Percentiles rank a stretch among this genome's conserved stretches.
These are phyloP conservation scores for Zoroaster sp. DNA, from an alignment of 53 echinoderm and acorn worm genomes.

Conservation along the genomic window DNA sequence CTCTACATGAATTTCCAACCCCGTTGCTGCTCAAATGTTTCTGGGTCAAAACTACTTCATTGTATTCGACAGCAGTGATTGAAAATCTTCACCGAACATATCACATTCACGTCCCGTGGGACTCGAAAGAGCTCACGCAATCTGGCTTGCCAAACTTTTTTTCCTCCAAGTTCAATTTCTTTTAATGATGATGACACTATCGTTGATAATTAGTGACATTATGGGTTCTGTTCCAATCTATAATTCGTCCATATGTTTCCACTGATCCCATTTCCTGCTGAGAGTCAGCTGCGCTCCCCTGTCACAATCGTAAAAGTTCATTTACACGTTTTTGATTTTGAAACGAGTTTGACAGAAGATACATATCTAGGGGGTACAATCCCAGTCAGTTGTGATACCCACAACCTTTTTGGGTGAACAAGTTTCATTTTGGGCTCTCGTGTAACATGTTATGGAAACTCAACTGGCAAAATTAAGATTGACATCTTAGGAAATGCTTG, in stretches of 20 bases:
- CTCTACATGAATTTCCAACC: too few relatives aligned
- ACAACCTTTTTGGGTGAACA: background rate
- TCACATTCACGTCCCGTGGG: background rate
- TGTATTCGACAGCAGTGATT: conserved; percentile 27
- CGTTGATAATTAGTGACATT: conserved; percentile 11
- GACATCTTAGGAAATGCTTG: conserved; percentile 17
- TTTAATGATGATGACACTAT: conserved; percentile 54
- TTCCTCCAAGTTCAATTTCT: background rate
- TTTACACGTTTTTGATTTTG: background rate
- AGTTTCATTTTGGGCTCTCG: background rate
- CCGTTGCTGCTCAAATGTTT: background rate
- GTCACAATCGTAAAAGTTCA: background rate
- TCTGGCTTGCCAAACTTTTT: conserved; percentile 8
- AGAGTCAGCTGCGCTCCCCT: background rate
- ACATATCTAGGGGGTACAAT: background rate
- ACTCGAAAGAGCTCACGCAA: conserved; percentile 1
- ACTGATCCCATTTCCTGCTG: conserved; percentile 41
- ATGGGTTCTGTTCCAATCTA: conserved; percentile 13
- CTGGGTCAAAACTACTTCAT: background rate
- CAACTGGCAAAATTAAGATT: background rate
- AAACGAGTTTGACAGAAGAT: background rate
- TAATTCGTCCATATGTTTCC: conserved; percentile 17
- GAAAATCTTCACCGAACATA: conserved; percentile 15
- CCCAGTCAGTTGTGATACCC: background rate
- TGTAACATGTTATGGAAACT: background rate